These are phyloP conservation scores for Tinea trinotella DNA, from an alignment of 2,888 invertebrate genomes.

Conservation along the genomic window DNA sequence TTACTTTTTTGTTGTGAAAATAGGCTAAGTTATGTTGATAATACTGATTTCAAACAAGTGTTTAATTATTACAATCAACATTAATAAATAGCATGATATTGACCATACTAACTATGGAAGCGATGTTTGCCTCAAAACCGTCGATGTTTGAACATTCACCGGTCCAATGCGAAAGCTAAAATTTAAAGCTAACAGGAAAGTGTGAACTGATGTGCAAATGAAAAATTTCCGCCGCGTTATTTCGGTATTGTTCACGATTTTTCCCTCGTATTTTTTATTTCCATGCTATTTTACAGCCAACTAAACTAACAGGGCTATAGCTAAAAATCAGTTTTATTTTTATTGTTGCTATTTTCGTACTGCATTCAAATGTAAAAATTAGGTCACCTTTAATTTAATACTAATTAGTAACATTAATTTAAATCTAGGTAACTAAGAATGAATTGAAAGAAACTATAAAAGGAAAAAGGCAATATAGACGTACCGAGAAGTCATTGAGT, in stretches of 20 bases:
- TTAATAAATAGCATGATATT: slow-evolving; percentile 18
- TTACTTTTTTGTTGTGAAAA: background rate
- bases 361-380: too few species aligned
- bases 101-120: slow-evolving; percentile 18
- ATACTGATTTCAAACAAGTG: slow-evolving; percentile 9
- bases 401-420: too few species aligned
- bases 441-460: too few species aligned
- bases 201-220: slow-evolving; percentile 62
- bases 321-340: background rate
- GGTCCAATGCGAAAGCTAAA: slow-evolving; percentile 30
- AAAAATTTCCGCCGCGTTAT: slow-evolving; percentile 50
- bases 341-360: too few species aligned
- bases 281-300: slow-evolving; percentile 7
- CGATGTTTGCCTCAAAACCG: slow-evolving; percentile 11
- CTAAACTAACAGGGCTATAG: background rate
- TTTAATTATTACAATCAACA: slow-evolving; percentile 17
- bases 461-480: too few species aligned
- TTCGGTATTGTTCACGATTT: slow-evolving; percentile 10
- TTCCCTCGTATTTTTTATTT: slow-evolving; percentile 6
- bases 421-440: too few species aligned
- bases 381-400: too few species aligned
- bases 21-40: background rate
- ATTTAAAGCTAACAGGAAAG: slow-evolving; percentile 52
- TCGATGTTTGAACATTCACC: slow-evolving; percentile 37
- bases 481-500: background rate